These are phyloP conservation scores for Hoplodrina blanda DNA, from an alignment of 2,888 invertebrate genomes.

Conservation along the genomic window DNA sequence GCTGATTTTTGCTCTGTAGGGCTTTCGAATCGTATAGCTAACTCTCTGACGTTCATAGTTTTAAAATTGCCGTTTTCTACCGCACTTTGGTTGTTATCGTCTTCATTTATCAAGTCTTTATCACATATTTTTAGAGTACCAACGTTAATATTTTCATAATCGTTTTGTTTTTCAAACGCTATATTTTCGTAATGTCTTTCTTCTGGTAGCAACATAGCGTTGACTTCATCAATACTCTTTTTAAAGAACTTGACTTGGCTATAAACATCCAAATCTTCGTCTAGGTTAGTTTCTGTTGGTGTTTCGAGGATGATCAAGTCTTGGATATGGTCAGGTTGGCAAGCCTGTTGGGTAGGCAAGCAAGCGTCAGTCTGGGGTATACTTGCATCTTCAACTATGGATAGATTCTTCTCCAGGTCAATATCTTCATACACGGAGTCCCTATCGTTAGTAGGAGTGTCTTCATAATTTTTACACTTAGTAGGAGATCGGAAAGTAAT, in stretches of 20 bases:
- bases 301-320: constrained; percentile 90
- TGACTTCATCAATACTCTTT: constrained; percentile 94
- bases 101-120: constrained; percentile 73
- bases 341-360: constrained; percentile 90
- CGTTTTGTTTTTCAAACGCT: constrained; percentile 74
- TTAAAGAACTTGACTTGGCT: constrained; percentile 94
- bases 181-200: constrained; percentile 82
- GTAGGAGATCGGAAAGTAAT: constrained; percentile 93
- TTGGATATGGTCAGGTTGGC: constrained; percentile 84
- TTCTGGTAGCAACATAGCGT: constrained; percentile 86
- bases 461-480: constrained; percentile 87
- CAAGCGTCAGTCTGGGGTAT: constrained; percentile 90
- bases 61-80: constrained; percentile 82
- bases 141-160: constrained; percentile 84
- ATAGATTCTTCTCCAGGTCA: constrained; percentile 84
- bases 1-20: constrained; percentile 91
- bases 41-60: constrained; percentile 90
- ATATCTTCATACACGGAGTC: constrained; percentile 91
- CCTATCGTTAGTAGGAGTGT: constrained; percentile 85
- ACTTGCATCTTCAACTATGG: constrained; percentile 89
- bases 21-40: constrained; percentile 92
- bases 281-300: constrained; percentile 85
- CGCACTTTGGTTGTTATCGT: constrained; percentile 66
- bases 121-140: constrained; percentile 81
- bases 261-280: constrained; percentile 91